Base-by-base conservation (phyloP, 2,888 invertebrate genomes). In the Iphiclides podalirius region DNA sequence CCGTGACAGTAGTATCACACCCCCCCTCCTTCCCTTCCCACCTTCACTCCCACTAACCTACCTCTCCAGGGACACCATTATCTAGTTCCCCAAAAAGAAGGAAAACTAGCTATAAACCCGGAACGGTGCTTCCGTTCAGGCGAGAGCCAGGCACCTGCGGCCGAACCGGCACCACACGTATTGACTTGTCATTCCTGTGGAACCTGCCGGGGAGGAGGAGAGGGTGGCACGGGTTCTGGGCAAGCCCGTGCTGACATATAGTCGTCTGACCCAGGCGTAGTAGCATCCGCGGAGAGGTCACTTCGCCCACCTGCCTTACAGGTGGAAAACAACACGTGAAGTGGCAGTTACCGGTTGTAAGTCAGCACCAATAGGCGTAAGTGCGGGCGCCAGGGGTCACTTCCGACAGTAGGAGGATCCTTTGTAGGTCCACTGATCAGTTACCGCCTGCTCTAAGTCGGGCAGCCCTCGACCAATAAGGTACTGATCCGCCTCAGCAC, bases 361-460 rank as follows among this genome's bases (percentile, higher is more conserved):
- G 11, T 1, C 31, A 1, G 31, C 11, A 11, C 31, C 1, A 1
- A 31, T n/a, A 11, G 11, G n/a, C 12, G 31, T 31, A 31, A n/a
- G 31, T 11, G 31, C 31, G 12, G 31, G 12, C 6, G 31, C 31
- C 31, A 31, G 31, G 11, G 11, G 11, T n/a, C 11, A 31, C 31
- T 31, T 2, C 11, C 31, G 31, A 31, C 31, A 8, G 31, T 49
- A 17, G 35, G 40, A 35, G 34, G 43, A 16, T 23, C 47, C 47
- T 40, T 40, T 14, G 33, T 9, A 40, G 26, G 15, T 20, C 36
- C 40, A 41, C 35, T 35, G 40, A 35, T 47, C 47, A 35, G 35
- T 40, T 41, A 41, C 47, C 35, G 47, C n/a, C n/a, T n/a, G n/a
- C 41, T 40, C 33, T 14, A 40, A 47, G 40, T 28, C n/a, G 35